phyloP scores from a whole-genome alignment of 2,888 invertebrate genomes.

The Trissoscelio sp. region DNA sequence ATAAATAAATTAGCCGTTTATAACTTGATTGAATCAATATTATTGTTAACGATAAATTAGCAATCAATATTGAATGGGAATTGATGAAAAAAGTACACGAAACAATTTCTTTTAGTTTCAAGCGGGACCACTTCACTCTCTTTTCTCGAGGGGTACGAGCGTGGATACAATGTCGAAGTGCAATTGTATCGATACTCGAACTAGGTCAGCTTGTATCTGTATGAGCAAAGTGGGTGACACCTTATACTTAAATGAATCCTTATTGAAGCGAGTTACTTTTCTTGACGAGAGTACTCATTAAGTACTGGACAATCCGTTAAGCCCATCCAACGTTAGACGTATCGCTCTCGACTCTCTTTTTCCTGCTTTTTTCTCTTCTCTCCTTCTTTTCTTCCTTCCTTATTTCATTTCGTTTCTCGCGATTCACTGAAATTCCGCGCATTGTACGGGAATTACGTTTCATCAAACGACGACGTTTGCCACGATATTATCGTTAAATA shows the following conservation, averaged over 20 bases:
- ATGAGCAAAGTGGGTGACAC: slow-evolving; percentile 53
- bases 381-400: slow-evolving; percentile 1
- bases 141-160: not conserved
- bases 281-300: slow-evolving; percentile 45
- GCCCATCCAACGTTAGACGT: slow-evolving; percentile 14
- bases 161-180: slow-evolving; percentile 39
- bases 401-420: not conserved
- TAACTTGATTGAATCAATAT: slow-evolving; percentile 1
- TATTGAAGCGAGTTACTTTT: slow-evolving; percentile 53
- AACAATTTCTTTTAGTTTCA: slow-evolving; percentile 54
- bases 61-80: slow-evolving; percentile 37
- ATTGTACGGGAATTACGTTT: not conserved
- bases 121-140: slow-evolving; percentile 32
- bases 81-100: slow-evolving; percentile 36
- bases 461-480: not conserved
- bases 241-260: slow-evolving; percentile 57
- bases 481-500: not conserved
- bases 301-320: slow-evolving; percentile 43
- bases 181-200: slow-evolving; percentile 60
- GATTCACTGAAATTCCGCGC: not conserved
- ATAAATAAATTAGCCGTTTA: too few species aligned
- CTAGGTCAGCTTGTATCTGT: slow-evolving; percentile 56
- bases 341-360: too few species aligned
- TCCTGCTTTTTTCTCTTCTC: too few species aligned
- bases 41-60: slow-evolving; percentile 40